Base-by-base conservation (phyloP, 1,140 invertebrate genomes). In the Drosophila nannoptera region DNA sequence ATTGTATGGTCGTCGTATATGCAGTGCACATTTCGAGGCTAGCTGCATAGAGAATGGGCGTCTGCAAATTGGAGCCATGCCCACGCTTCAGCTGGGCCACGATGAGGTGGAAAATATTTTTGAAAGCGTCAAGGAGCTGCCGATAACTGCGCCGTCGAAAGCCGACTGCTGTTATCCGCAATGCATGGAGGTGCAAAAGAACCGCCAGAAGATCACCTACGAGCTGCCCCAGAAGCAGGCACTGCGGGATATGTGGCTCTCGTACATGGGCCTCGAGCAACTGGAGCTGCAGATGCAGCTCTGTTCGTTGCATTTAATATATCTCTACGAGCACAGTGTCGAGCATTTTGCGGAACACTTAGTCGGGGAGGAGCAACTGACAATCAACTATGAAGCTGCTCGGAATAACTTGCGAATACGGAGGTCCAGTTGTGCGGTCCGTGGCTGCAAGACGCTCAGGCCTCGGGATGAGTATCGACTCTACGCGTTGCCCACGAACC, bases 21-120 rank as follows among this genome's bases (percentile, higher is more conserved):
- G 84, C 38, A 54, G 55, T 22, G 45, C 6, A 5, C 86, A 87
- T 14, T 87, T 87, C n/a, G 77, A 88, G 7, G 0, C 33, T 2
- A 16, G 54, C 11, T 69, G 64, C 11, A 45, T 72, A 5, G 62
- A 78, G 2, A 53, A 61, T 2, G 58, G 54, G 5, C 64, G 68
- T 0, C 33, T 68, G 0, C 55, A 66, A 1, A 29, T 53, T 6
- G 65, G 71, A 5, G 50, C 78, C 1, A 69, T 87, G 62, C 84
- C 84, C 35, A 87, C 84, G 0, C 16, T 87, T n/a, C 49, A 81
- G 1, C 38, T 87, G 48, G 84, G 84, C 0, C 84, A 87, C 12
- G 50, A 65, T 8, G 59, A 73, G 29, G 38, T 33, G 0, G 50
- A 52, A 4, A 31, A 33, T 4, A 69, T 87, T 40, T 68, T 69